Conservation (phyloP, 2,113 vertebrate genomes). For the Chloroceryle aenea region DNA sequence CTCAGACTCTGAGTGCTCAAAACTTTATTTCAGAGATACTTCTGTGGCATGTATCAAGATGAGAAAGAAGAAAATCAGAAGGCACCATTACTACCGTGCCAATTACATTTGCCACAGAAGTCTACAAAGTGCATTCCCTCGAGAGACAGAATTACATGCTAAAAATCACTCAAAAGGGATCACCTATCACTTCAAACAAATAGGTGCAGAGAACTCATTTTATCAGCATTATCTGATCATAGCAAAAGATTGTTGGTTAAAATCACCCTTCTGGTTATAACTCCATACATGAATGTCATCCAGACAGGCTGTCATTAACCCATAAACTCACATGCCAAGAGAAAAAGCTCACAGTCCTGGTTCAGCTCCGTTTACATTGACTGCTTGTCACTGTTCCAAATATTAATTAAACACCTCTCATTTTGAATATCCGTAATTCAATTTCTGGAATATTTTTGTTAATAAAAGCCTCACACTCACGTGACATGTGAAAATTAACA, state of each 20-base stretch:
- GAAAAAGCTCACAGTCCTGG: not conserved
- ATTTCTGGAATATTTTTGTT: not conserved
- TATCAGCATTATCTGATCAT: not conserved
- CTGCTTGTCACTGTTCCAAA: not conserved
- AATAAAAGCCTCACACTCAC: not conserved
- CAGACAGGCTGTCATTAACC: not conserved
- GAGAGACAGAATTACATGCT: not conserved
- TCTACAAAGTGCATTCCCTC: not conserved
- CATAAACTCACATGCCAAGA: accelerated
- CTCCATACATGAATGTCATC: not conserved
- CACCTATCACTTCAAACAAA: not conserved
- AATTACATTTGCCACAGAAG: not conserved
- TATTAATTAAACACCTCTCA: not conserved
- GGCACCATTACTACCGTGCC: not conserved
- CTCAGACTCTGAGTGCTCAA: not conserved
- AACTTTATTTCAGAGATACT: not conserved
- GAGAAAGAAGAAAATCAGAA: not conserved
- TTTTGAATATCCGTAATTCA: not conserved
- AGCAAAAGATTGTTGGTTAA: not conserved
- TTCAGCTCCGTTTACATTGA: not conserved
- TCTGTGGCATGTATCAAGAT: not conserved
- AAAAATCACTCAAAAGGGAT: not conserved
- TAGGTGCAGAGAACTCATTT: not conserved
- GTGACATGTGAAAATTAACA: accelerated
- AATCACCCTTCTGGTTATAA: not conserved